phyloP scores from a whole-genome alignment of 2,888 invertebrate species.

The Eueremaeus valkanovi region DNA sequence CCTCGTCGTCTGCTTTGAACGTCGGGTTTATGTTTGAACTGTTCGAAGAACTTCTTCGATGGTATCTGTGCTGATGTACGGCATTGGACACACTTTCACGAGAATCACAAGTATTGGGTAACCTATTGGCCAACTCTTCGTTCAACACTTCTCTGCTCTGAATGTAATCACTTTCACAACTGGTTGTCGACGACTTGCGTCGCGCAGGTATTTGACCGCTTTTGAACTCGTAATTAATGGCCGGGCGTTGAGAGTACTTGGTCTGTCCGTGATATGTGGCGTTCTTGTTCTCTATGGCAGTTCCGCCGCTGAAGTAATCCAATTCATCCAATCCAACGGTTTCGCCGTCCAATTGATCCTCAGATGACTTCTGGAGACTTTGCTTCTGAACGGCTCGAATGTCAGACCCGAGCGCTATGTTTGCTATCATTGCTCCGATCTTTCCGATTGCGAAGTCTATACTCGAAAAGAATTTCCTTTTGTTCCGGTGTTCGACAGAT shows the following conservation, averaged over 20 bases:
- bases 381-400: slow-evolving; percentile 81
- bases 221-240: slow-evolving; percentile 4
- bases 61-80: background rate
- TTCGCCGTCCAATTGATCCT: slow-evolving; percentile 40
- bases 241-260: slow-evolving; percentile 29
- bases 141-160: background rate
- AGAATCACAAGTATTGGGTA: background rate
- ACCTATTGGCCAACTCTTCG: background rate
- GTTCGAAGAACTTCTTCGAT: slow-evolving; percentile 13
- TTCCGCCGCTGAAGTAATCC: background rate
- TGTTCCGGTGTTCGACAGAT: slow-evolving; percentile 44
- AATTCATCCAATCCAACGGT: slow-evolving; percentile 46
- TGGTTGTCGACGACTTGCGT: slow-evolving; percentile 66
- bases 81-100: background rate
- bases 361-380: slow-evolving; percentile 67
- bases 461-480: slow-evolving; percentile 48
- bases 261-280: slow-evolving; percentile 43
- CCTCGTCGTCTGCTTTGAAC: slow-evolving; percentile 25
- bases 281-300: slow-evolving; percentile 28
- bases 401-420: slow-evolving; percentile 87
- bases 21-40: slow-evolving; percentile 20
- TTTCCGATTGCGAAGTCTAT: slow-evolving; percentile 71
- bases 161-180: slow-evolving; percentile 62
- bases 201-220: slow-evolving; percentile 50
- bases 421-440: slow-evolving; percentile 83